Evolutionary conservation across 2,113 vertebrate genomes (phyloP), one percentile per base, ranked within the genome.

Genomic region (Leptocoma aspasia): DNA sequence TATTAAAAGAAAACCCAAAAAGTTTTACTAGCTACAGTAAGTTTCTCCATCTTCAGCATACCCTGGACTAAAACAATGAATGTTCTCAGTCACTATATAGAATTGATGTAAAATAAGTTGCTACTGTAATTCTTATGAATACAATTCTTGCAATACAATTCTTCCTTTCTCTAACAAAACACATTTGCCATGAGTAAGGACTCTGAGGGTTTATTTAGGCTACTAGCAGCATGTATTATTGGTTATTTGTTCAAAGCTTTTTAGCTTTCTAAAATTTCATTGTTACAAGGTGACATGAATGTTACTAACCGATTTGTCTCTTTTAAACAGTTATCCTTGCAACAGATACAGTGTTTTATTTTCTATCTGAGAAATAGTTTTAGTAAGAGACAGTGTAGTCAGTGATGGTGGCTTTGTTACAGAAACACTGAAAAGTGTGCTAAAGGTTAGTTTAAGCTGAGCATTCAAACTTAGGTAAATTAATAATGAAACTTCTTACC

Each of bases 401-500:
- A 26, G 26, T 78, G 89, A 39, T 70, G 37, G 65, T 23, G n/a
- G 42, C 45, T 88, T 65, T 4, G 2, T 82, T 86, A 65, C 13
- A 84, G 61, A 79, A 94, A 60, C 47, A n/a, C 4, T 72, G 70
- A 53, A 68, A 88, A 61, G 6, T 27, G 3, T 91, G 57, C 61
- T 71, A 76, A 91, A 89, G 78, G 44, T 86, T 70, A 56, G 35
- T 56, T 84, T 71, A 19, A 76, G 53, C 11, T 92, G 65, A 65
- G 50, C 70, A 42, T 84, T 95, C 41, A 42, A 22, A 85, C 41
- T 82, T 35, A 45, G 23, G 66, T 91, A 91, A 92, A 95, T 94
- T 92, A 87, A 77, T 91, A 82, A 95, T 85, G 73, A 94, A 95
- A 17, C 42, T 76, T 86, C 42, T 89, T 84, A 53, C 42, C 11